These are phyloP conservation scores for Drosophila baimaii DNA, from an alignment of 1,140 invertebrate species.

Conservation along the genomic window DNA sequence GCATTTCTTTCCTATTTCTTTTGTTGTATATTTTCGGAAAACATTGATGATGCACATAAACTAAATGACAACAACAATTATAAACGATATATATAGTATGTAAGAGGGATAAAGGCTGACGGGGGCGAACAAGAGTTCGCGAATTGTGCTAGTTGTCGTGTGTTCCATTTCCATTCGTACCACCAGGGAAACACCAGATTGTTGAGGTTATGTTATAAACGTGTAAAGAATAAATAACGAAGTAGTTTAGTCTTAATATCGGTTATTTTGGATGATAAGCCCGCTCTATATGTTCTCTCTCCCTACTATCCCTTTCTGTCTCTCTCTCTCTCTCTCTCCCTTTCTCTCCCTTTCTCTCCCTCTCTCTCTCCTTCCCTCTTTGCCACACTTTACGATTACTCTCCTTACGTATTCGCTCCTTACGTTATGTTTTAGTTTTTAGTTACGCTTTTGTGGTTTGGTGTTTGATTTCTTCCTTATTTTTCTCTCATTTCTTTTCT, in stretches of 20 bases:
- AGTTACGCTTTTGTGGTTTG: constrained; percentile 24
- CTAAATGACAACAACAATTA: constrained; percentile 26
- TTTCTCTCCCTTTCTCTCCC: background rate
- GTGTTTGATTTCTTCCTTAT: constrained; percentile 16
- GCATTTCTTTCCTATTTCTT: constrained; percentile 10
- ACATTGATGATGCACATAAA: constrained; percentile 22
- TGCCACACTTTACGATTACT: constrained; percentile 12
- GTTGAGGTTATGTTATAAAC: constrained; percentile 13
- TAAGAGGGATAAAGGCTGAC: background rate
- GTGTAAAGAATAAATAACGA: constrained; percentile 20
- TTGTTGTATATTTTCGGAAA: constrained; percentile 5
- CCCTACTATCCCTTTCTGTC: no score
- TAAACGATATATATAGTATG: constrained; percentile 1
- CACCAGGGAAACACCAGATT: constrained; percentile 4
- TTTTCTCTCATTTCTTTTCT: constrained; percentile 13
- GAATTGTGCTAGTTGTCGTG: constrained; percentile 32
- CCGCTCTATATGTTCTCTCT: background rate
- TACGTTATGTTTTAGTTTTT: constrained; percentile 33
- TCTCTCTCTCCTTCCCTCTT: constrained; percentile 1
- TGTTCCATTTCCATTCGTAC: constrained; percentile 23
- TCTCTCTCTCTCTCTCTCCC: background rate
- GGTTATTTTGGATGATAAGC: background rate
- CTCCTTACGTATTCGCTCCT: constrained; percentile 29
- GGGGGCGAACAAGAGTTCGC: constrained; percentile 12
- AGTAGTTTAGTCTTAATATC: background rate